These are phyloP conservation scores for Leuciscus idus DNA, from an alignment of 2,113 vertebrate genomes.

Conservation along the genomic window DNA sequence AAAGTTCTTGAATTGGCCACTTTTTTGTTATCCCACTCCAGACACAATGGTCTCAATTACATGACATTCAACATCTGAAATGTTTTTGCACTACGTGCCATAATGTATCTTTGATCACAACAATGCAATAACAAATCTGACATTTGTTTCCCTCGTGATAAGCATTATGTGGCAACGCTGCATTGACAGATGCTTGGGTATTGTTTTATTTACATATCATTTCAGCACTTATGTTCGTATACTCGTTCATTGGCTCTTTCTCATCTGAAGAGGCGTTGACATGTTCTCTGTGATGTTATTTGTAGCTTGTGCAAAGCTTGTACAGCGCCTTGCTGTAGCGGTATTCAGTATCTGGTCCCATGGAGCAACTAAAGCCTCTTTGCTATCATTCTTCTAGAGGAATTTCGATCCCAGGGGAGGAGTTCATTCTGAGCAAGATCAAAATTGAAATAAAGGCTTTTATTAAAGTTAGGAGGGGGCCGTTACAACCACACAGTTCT, in stretches of 20 bases:
- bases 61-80: neutral
- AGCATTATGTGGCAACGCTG: neutral
- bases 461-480: slow-evolving; percentile 44
- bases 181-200: slow-evolving; percentile 30
- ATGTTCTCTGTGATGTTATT: slow-evolving; percentile 38
- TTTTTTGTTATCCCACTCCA: neutral
- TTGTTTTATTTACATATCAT: neutral
- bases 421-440: slow-evolving; percentile 32
- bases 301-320: slow-evolving; percentile 39
- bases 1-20: neutral
- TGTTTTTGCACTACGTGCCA: slow-evolving; percentile 19
- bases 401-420: slow-evolving; percentile 18
- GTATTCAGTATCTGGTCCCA: slow-evolving; percentile 33
- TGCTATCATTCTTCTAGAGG: slow-evolving; percentile 24
- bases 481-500: neutral
- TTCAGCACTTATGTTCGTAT: slow-evolving; percentile 8
- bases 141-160: neutral
- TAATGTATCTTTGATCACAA: slow-evolving; percentile 4
- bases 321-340: slow-evolving; percentile 21
- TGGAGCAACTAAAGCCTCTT: slow-evolving; percentile 8
- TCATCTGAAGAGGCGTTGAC: slow-evolving; percentile 16
- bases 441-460: slow-evolving; percentile 42
- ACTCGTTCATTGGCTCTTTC: slow-evolving; percentile 4
- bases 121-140: slow-evolving; percentile 4
- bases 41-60: neutral